Evolutionary conservation across 1,140 invertebrate genomes (phyloP).

Genomic region (Drosophila fuyamai): DNA sequence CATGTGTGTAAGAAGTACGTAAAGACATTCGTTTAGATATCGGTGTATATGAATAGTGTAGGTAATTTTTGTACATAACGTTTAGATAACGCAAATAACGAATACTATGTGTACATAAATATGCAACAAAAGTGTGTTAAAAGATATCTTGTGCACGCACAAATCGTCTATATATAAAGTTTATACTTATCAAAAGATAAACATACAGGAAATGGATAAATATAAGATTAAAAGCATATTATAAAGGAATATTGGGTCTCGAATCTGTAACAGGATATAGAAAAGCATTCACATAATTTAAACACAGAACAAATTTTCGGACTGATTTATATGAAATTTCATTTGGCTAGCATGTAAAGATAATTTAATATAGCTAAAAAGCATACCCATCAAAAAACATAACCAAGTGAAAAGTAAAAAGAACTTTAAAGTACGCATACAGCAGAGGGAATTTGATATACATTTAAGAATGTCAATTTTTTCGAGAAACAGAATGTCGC

Average conservation of each 20-base stretch:
- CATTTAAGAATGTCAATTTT: conserved; percentile 61
- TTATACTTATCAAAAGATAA: conserved; percentile 38
- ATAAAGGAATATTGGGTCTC: conserved; percentile 36
- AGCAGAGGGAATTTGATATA: conserved; percentile 48
- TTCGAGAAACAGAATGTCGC: conserved; percentile 28
- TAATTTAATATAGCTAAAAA: conserved; percentile 27
- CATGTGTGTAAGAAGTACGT: conserved; percentile 20
- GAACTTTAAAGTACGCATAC: conserved; percentile 8
- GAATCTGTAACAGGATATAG: conserved; percentile 12
- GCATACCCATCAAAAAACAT: conserved; percentile 11
- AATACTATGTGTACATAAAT: conserved; percentile 32
- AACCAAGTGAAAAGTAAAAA: conserved; percentile 26
- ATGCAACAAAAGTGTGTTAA: not conserved
- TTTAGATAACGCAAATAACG: conserved; percentile 47
- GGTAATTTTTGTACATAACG: conserved; percentile 75
- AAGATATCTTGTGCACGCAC: conserved; percentile 2
- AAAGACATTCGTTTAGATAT: conserved; percentile 25
- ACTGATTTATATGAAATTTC: conserved; percentile 39
- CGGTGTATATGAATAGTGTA: conserved; percentile 59
- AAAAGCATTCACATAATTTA: conserved; percentile 27
- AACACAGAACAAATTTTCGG: conserved; percentile 36
- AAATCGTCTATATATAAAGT: conserved; percentile 9
- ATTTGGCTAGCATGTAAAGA: conserved; percentile 22
- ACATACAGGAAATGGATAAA: conserved; percentile 50
- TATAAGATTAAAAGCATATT: conserved; percentile 16